Conservation (phyloP, 2,797 vertebrate species). For the Acanthiza pusilla region DNA sequence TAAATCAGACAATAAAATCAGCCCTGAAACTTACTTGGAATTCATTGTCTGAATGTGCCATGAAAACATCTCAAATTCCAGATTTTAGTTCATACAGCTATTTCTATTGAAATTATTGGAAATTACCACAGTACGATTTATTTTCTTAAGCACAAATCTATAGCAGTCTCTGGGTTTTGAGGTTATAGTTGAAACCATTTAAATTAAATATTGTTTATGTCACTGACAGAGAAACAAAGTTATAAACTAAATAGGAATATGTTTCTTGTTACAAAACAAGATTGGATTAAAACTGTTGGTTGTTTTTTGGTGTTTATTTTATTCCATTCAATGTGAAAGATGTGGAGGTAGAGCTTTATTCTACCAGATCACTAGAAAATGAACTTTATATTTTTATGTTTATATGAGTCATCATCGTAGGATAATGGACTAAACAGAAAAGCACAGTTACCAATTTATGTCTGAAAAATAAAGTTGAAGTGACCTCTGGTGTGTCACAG, state of each 20-base stretch:
- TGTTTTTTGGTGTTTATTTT: background rate
- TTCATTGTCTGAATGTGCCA: background rate
- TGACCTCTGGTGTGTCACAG: background rate
- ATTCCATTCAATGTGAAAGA: background rate
- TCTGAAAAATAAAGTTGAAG: background rate
- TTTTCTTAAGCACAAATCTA: background rate
- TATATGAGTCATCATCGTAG: fast-evolving
- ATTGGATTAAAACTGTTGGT: background rate
- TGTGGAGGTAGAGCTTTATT: background rate
- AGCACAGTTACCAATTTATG: background rate
- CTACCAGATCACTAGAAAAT: background rate
- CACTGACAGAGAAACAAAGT: background rate
- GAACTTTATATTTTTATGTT: background rate
- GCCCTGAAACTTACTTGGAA: background rate
- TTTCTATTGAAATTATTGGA: background rate
- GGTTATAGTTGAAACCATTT: background rate
- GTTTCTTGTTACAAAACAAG: background rate
- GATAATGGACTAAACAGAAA: background rate
- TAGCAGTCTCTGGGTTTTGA: background rate
- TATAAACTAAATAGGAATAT: background rate
- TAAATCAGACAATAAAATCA: background rate
- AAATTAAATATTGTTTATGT: background rate
- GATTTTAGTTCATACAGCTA: background rate
- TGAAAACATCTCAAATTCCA: background rate
- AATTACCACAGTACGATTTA: background rate